A percentile compares a stretch with the other conserved stretches of the same genome.
Evolutionary conservation across 2,113 vertebrate species (phyloP).

Genomic region (Haemorhous mexicanus): DNA sequence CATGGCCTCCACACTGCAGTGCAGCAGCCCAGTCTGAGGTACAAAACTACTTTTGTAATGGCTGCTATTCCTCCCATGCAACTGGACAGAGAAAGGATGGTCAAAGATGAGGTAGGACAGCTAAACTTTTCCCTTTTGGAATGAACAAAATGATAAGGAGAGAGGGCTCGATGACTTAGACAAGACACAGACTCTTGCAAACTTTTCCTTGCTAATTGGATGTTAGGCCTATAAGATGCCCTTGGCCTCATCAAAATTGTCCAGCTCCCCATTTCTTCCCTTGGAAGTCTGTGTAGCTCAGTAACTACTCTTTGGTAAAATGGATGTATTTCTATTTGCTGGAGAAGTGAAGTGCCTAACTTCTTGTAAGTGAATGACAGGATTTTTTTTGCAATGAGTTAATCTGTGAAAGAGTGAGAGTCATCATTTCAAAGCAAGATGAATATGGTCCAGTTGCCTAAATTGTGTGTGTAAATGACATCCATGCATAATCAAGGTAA

Average conservation of each 20-base stretch:
- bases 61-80: background rate
- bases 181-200: background rate
- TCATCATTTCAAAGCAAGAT: background rate
- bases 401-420: background rate
- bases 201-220: background rate
- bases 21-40: background rate
- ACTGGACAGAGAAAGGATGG: background rate
- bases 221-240: background rate
- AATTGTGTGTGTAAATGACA: background rate
- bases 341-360: background rate
- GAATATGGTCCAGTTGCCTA: background rate
- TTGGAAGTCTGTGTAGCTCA: background rate
- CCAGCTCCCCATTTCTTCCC: background rate
- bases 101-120: background rate
- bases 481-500: background rate
- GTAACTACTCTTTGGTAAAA: background rate
- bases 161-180: background rate
- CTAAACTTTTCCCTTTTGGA: background rate
- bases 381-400: background rate
- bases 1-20: background rate
- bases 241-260: background rate
- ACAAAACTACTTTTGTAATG: background rate
- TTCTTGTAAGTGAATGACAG: background rate
- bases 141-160: accelerated
- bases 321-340: background rate